A percentile compares a stretch with the other conserved stretches of the same genome.
These are phyloP conservation scores for Tetragonisca angustula DNA, from an alignment of 2,888 invertebrate species.

Conservation along the genomic window DNA sequence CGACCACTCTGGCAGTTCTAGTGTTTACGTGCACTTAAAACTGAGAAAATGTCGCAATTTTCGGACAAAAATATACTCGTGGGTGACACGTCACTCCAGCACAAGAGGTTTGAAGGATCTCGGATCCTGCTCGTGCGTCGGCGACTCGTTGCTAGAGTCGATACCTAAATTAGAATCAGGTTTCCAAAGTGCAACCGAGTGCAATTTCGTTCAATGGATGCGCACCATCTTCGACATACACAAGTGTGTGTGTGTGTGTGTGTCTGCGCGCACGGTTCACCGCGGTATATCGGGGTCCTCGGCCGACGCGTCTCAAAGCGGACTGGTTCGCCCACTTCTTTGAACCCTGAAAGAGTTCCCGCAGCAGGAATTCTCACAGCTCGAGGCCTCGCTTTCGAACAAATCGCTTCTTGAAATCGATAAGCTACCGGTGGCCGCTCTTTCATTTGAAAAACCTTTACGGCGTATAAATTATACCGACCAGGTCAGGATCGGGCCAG, in stretches of 20 bases:
- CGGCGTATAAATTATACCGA: slow-evolving; percentile 32
- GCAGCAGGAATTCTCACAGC: slow-evolving; percentile 61
- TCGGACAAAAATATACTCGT: too few relatives aligned
- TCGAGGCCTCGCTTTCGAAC: slow-evolving; percentile 54
- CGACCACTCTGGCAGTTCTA: too few relatives aligned
- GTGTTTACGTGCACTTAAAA: too few relatives aligned
- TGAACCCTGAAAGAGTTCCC: slow-evolving; percentile 55
- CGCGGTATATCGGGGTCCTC: slow-evolving; percentile 57
- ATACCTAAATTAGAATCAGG: slow-evolving; percentile 32
- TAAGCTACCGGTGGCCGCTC: slow-evolving; percentile 55
- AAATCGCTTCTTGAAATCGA: slow-evolving; percentile 66
- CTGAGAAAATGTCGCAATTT: too few relatives aligned
- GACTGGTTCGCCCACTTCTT: slow-evolving; percentile 79
- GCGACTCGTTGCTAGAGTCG: not conserved
- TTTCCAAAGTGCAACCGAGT: slow-evolving; percentile 23
- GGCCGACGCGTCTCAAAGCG: slow-evolving; percentile 53
- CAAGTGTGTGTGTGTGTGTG: not conserved
- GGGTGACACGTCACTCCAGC: too few relatives aligned
- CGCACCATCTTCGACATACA: slow-evolving; percentile 11
- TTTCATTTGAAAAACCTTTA: slow-evolving; percentile 51
- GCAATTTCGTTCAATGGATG: slow-evolving; percentile 38
- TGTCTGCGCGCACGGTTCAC: slow-evolving; percentile 36
- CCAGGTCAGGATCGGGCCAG: slow-evolving; percentile 5
- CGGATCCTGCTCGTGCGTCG: not conserved
- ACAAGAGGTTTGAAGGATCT: not conserved